A percentile compares a stretch with the other conserved stretches of the same genome.
phyloP scores from a whole-genome alignment of 2,888 invertebrate genomes.

The Endotricha flammealis region DNA sequence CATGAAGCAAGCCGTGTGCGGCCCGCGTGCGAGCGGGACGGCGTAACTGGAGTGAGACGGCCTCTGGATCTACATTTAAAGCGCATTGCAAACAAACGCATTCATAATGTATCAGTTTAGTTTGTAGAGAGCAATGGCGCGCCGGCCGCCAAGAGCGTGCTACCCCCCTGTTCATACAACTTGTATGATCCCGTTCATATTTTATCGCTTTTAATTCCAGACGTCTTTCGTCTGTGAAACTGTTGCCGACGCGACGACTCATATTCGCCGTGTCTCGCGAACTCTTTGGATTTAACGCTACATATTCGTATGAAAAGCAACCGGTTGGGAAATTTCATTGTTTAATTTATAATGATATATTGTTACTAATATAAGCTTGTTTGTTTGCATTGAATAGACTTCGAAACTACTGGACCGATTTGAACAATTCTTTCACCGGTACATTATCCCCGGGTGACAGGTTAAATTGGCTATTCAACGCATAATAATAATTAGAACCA shows the following conservation, averaged over 20 bases:
- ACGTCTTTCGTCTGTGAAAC: constrained; percentile 57
- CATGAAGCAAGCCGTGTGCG: constrained; percentile 49
- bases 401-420: no score
- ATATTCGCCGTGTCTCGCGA: no score
- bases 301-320: no score
- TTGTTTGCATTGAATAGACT: no score
- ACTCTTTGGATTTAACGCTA: no score
- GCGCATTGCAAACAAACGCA: constrained; percentile 77
- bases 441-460: no score
- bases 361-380: no score
- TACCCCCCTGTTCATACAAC: constrained; percentile 64
- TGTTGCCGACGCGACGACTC: constrained; percentile 30
- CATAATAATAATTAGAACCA: no score
- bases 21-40: constrained; percentile 44
- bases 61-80: constrained; percentile 74
- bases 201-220: constrained; percentile 74
- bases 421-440: no score
- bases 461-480: no score
- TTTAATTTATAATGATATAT: no score
- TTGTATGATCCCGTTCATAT: constrained; percentile 70
- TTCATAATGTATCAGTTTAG: constrained; percentile 78
- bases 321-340: no score
- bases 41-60: constrained; percentile 39
- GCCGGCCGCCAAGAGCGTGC: constrained; percentile 52
- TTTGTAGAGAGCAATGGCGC: constrained; percentile 66